A percentile compares a stretch with the other conserved stretches of the same genome.
These are phyloP conservation scores for Pagrus major DNA, from an alignment of 2,113 vertebrate species.

Conservation along the genomic window DNA sequence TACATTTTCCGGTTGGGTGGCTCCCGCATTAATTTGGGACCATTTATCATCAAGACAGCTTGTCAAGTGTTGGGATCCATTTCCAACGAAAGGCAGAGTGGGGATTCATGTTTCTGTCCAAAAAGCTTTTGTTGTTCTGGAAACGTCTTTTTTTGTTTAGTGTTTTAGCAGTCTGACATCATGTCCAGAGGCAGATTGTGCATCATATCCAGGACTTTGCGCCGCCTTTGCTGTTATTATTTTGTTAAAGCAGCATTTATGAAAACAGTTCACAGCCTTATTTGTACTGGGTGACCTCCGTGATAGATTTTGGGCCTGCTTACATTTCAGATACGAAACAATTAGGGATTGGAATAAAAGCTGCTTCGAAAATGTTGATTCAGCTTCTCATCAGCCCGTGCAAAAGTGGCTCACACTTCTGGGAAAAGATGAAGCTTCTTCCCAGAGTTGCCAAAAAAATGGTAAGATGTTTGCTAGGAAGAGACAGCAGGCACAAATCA, in stretches of 20 bases:
- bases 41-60: constrained; percentile 70
- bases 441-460: constrained; percentile 26
- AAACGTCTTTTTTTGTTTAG: constrained; percentile 11
- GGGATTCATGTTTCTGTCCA: constrained; percentile 50
- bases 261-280: constrained; percentile 42
- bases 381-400: neutral
- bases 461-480: constrained; percentile 18
- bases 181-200: constrained; percentile 35
- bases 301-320: constrained; percentile 19
- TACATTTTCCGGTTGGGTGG: constrained; percentile 57
- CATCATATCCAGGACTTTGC: constrained; percentile 22
- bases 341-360: constrained; percentile 27
- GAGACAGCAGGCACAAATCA: constrained; percentile 18
- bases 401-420: constrained; percentile 16
- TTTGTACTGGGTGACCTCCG: constrained; percentile 50
- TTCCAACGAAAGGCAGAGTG: constrained; percentile 49
- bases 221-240: constrained; percentile 33
- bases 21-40: constrained; percentile 57
- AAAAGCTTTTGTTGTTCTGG: constrained; percentile 42
- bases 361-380: constrained; percentile 21
- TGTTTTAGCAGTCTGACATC: constrained; percentile 41
- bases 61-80: constrained; percentile 59
- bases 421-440: constrained; percentile 45
- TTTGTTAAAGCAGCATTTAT: constrained; percentile 37
- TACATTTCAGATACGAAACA: constrained; percentile 37